Evolutionary conservation across 1,140 invertebrate genomes (phyloP), one percentile per base, ranked within the genome.

Genomic region (Orussus abietinus): DNA sequence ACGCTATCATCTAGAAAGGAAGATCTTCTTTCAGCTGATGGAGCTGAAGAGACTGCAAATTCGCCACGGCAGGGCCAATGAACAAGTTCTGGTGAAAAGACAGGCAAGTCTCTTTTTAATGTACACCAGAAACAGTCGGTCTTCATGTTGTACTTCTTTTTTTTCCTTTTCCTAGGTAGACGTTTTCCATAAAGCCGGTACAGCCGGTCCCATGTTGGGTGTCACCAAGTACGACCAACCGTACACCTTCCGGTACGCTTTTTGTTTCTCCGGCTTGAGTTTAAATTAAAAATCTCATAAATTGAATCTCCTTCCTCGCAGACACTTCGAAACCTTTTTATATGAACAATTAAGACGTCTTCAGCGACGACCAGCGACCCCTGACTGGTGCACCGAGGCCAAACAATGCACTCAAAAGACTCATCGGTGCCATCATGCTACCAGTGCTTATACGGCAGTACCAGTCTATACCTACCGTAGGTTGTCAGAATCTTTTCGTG

Each of bases 41-140:
- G 92, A 96, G 66, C 66, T 97, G 13, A 97, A 97, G 66, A 78
- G 90, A 40, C 75, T 93, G 36, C 93, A 96, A 70, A 95, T 96
- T 44, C 80, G 91, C 53, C 86, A 89, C 34, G 88, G 88, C 11
- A 85, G 87, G 72, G 79, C 88, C 4, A 93, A 94, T 56, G 93
- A 96, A 70, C 81, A 86, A 14, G 82, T 95, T 31, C 68, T 96
- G 9, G 90, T 96, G 0, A 95, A 93, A 66, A 77, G 92, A 50
- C 74, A 86, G 38, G 75, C 81, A 15, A 46, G 45, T 38, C 9
- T 45, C 18, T 38, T 20, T 41, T 26, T 5, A 25, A 11, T 30
- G 3, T 15, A 9, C 20, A n/a, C 22, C 22, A 29, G 15, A 11
- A 29, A 17, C 18, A 13, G 20, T 29, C 15, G 7, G 11, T 39